Conservation (phyloP, 1,140 invertebrate species). For the Apis florea region DNA sequence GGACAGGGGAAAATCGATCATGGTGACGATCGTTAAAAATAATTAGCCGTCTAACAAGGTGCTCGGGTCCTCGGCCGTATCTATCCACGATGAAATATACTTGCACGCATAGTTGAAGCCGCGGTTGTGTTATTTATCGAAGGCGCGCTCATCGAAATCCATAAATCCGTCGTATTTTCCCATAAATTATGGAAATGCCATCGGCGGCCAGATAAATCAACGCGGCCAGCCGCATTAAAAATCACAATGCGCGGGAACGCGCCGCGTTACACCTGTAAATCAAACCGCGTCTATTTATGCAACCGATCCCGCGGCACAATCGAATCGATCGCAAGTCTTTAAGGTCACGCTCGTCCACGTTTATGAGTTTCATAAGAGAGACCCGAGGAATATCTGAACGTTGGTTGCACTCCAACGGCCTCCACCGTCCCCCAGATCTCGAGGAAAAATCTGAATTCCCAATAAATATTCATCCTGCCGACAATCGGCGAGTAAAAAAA, state of each 20-base stretch:
- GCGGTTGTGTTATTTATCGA: constrained; percentile 4
- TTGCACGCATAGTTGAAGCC: not conserved
- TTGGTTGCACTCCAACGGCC: not conserved
- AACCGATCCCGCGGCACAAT: constrained; percentile 52
- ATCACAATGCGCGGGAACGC: constrained; percentile 57
- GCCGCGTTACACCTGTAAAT: constrained; percentile 48
- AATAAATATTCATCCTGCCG: not conserved
- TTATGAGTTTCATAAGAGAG: constrained; percentile 45
- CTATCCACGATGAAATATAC: constrained; percentile 7
- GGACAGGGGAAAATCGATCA: not conserved
- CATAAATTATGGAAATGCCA: constrained; percentile 66
- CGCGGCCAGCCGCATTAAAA: constrained; percentile 48
- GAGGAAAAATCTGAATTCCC: constrained; percentile 9
- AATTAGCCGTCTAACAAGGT: not conserved
- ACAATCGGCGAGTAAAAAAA: not conserved
- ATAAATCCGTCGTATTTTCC: constrained; percentile 62
- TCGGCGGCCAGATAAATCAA: constrained; percentile 52
- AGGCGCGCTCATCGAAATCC: constrained; percentile 51
- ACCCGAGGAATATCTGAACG: constrained; percentile 7
- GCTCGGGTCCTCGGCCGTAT: not conserved
- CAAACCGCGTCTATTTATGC: constrained; percentile 51
- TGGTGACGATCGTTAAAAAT: not conserved
- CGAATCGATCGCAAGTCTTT: constrained; percentile 41
- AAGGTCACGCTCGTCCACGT: constrained; percentile 33
- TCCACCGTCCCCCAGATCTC: not conserved